phyloP scores from a whole-genome alignment of 2,113 vertebrate species.

The Zapus hudsonius region DNA sequence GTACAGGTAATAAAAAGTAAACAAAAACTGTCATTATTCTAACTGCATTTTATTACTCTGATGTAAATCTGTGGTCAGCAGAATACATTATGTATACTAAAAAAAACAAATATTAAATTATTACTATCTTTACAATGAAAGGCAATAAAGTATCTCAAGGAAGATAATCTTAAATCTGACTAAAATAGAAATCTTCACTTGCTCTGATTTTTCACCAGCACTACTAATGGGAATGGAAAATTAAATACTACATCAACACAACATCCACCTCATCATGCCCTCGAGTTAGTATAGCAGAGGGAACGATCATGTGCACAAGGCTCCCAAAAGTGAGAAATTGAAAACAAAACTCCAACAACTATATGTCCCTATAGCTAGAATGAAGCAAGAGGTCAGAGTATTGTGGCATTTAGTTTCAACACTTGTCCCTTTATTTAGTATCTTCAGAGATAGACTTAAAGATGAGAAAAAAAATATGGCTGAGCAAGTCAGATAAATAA shows the following conservation, averaged over 20 bases:
- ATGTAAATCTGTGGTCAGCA: neutral
- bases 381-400: neutral
- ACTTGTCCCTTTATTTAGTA: neutral
- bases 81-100: neutral
- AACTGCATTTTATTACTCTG: neutral
- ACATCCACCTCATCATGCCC: neutral
- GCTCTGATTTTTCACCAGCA: slow-evolving; percentile 33
- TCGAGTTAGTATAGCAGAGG: neutral
- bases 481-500: neutral
- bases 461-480: neutral
- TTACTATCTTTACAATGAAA: slow-evolving; percentile 21
- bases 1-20: neutral
- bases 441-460: neutral
- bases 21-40: slow-evolving; percentile 11
- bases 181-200: neutral
- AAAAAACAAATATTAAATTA: slow-evolving; percentile 25
- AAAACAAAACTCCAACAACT: neutral
- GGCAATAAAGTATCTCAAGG: slow-evolving; percentile 32
- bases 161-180: neutral
- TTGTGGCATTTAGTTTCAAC: neutral
- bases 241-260: neutral
- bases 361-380: neutral
- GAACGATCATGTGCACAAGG: neutral
- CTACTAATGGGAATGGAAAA: neutral
- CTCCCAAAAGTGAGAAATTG: neutral